Percentiles rank a stretch among this genome's conserved stretches.
Evolutionary conservation across 2,113 vertebrate species (phyloP).

Genomic region (Dryoscopus gambensis): DNA sequence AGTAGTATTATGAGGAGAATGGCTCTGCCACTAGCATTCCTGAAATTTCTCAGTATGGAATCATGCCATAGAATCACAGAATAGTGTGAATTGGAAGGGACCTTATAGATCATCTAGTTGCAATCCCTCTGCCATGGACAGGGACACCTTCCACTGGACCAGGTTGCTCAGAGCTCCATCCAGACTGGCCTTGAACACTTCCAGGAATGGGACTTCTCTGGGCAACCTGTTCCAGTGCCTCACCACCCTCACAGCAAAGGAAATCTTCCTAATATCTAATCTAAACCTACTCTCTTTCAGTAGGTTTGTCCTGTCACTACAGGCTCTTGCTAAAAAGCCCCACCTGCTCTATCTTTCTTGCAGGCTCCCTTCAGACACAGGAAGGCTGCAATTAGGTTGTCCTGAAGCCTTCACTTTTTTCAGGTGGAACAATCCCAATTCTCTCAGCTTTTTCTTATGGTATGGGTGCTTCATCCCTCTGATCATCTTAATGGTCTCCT

Average conservation of each 20-base stretch:
- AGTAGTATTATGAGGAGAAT: not conserved
- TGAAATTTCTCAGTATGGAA: not conserved
- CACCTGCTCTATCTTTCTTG: not conserved
- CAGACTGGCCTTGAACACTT: not conserved
- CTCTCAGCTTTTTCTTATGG: not conserved
- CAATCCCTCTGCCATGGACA: not conserved
- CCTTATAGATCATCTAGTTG: not conserved
- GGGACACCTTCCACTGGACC: rapidly evolving
- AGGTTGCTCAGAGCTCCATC: not conserved
- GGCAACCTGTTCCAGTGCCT: not conserved
- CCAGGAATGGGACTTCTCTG: not conserved
- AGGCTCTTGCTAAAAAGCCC: not conserved
- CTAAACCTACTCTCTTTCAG: not conserved
- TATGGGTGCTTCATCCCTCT: not conserved
- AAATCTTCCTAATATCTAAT: not conserved
- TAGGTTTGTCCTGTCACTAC: not conserved
- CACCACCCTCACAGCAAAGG: not conserved
- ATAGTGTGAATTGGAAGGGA: not conserved
- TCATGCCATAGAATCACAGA: not conserved
- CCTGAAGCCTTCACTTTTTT: not conserved
- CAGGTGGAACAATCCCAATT: not conserved
- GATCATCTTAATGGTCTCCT: not conserved
- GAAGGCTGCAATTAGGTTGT: not conserved
- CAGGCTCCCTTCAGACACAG: not conserved
- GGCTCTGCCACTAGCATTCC: rapidly evolving